Percentiles rank a stretch among this genome's conserved stretches.
These are phyloP conservation scores for Upupa epops DNA, from an alignment of 2,113 vertebrate genomes.

Conservation along the genomic window DNA sequence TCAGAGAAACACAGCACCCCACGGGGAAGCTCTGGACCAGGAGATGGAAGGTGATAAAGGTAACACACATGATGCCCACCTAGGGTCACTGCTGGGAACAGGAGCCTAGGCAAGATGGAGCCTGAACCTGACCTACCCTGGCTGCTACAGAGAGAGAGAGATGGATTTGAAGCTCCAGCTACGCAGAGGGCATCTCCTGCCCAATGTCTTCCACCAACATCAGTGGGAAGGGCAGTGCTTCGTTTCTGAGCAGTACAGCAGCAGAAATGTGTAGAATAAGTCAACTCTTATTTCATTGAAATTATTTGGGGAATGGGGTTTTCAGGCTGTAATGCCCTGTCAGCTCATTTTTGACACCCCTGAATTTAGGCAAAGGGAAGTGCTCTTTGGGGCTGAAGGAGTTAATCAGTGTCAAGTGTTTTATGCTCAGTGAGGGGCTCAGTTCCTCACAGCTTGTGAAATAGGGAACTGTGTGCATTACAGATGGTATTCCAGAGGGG, in stretches of 20 bases:
- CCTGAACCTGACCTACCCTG: neutral
- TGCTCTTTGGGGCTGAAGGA: neutral
- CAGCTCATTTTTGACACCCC: neutral
- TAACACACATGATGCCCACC: rapidly evolving
- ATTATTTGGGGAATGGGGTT: neutral
- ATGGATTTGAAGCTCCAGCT: neutral
- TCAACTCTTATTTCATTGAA: neutral
- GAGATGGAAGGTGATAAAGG: neutral
- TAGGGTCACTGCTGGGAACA: neutral
- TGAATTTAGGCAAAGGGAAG: neutral
- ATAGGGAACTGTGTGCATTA: neutral
- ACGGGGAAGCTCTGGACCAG: neutral
- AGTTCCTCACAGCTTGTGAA: neutral
- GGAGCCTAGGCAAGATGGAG: neutral
- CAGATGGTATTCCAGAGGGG: neutral
- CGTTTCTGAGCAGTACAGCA: neutral
- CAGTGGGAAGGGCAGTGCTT: neutral
- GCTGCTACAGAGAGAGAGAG: neutral
- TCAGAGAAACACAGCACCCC: neutral
- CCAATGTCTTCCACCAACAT: neutral
- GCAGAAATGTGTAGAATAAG: neutral
- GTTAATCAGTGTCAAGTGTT: neutral
- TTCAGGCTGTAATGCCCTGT: neutral
- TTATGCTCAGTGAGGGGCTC: rapidly evolving
- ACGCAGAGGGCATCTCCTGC: neutral